phyloP scores from a whole-genome alignment of 2,888 invertebrate species.

The Rhagonycha lutea region DNA sequence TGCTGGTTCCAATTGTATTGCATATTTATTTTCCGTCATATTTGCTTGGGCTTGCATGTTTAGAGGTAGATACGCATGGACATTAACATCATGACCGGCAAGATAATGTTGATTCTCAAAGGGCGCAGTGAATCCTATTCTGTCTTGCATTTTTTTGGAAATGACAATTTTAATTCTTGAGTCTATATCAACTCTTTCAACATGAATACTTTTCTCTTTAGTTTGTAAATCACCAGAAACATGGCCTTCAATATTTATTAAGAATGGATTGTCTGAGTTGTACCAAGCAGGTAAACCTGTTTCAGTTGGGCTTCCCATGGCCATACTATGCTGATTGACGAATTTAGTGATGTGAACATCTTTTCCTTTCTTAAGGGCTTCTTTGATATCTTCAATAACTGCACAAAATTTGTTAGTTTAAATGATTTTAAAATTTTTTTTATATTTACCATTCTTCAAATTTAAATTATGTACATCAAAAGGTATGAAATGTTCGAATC shows the following conservation, averaged over 20 bases:
- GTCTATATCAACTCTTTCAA: conserved; percentile 53
- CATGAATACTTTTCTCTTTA: conserved; percentile 41
- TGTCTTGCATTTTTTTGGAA: conserved; percentile 63
- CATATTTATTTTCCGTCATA: conserved; percentile 54
- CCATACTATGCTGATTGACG: conserved; percentile 61
- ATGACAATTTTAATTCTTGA: conserved; percentile 59
- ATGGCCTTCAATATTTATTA: conserved; percentile 60
- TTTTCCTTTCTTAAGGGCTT: conserved; percentile 56
- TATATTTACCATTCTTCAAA: conserved; percentile 51
- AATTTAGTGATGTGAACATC: conserved; percentile 65
- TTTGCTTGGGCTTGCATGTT: conserved; percentile 56
- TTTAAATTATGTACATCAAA: conserved; percentile 62
- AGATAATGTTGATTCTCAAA: conserved; percentile 61
- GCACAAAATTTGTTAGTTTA: conserved; percentile 17
- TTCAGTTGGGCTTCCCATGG: conserved; percentile 71
- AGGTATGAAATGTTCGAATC: conserved; percentile 57
- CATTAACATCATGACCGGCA: conserved; percentile 65
- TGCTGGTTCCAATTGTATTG: conserved; percentile 56
- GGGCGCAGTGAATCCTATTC: conserved; percentile 68
- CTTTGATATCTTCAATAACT: conserved; percentile 53
- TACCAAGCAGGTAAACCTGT: conserved; percentile 72
- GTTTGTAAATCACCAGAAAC: conserved; percentile 55
- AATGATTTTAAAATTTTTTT: neutral
- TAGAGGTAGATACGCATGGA: conserved; percentile 64
- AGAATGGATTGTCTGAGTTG: conserved; percentile 63